Conservation (phyloP, 2,888 invertebrate species). For the Trichogramma dendrolimi region DNA sequence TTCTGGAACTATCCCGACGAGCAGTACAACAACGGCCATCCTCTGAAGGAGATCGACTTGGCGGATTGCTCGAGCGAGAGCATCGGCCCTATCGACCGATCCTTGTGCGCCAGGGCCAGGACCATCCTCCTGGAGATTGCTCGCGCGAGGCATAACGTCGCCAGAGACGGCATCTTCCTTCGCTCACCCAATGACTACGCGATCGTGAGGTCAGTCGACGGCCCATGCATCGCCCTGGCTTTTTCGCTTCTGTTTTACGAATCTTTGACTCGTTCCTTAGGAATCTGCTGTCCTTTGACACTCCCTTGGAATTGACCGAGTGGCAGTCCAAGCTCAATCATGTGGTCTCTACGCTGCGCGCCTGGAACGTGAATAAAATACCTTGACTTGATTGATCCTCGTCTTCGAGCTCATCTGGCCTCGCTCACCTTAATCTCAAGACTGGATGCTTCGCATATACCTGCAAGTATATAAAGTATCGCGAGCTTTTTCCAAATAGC, state of each 20-base stretch:
- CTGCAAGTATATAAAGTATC: too few relatives aligned
- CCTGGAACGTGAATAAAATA: constrained; percentile 47
- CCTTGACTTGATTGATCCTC: too few relatives aligned
- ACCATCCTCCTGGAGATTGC: constrained; percentile 50
- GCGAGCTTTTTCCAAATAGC: too few relatives aligned
- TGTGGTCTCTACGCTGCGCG: constrained; percentile 49
- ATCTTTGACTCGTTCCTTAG: constrained; percentile 24
- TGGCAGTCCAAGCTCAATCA: constrained; percentile 55
- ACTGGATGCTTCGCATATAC: too few relatives aligned
- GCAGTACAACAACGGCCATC: constrained; percentile 42
- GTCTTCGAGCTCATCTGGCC: too few relatives aligned
- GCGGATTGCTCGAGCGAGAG: constrained; percentile 42
- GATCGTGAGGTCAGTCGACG: constrained; percentile 32
- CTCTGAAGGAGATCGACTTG: constrained; percentile 50
- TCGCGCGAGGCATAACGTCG: constrained; percentile 27
- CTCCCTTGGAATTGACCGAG: constrained; percentile 49
- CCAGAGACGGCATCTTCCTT: constrained; percentile 32
- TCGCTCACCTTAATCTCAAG: too few relatives aligned
- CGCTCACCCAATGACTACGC: constrained; percentile 30
- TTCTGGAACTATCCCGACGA: constrained; percentile 57
- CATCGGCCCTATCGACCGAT: constrained; percentile 49
- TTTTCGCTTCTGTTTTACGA: not conserved
- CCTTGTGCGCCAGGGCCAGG: constrained; percentile 54
- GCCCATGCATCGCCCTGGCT: too few relatives aligned
- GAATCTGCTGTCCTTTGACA: constrained; percentile 53